A percentile compares a stretch with the other conserved stretches of the same genome.
Evolutionary conservation across 2,113 vertebrate genomes (phyloP).

Genomic region (Cariama cristata): DNA sequence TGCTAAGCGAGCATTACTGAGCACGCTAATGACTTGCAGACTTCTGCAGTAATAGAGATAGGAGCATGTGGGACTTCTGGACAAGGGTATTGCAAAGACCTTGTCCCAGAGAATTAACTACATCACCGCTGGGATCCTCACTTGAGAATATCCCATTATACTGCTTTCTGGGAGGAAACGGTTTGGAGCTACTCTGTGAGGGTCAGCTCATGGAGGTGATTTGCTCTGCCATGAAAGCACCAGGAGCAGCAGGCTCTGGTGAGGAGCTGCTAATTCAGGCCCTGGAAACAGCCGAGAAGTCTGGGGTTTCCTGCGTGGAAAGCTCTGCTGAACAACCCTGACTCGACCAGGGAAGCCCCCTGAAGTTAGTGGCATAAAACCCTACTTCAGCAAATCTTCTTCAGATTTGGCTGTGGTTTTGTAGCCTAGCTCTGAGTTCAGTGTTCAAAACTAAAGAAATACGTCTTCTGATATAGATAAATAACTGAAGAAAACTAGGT

Average conservation of each 20-base stretch:
- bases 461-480: background rate
- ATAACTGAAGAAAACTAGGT: background rate
- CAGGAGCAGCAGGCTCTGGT: background rate
- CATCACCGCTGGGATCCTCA: rapidly evolving
- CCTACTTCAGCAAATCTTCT: background rate
- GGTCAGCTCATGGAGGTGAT: rapidly evolving
- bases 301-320: background rate
- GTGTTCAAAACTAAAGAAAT: background rate
- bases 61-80: background rate
- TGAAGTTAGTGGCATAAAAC: background rate
- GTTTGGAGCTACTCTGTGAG: background rate
- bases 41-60: background rate
- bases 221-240: background rate
- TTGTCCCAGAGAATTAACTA: background rate
- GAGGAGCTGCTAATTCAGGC: background rate
- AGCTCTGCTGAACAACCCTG: background rate
- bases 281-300: background rate
- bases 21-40: constrained; percentile 6
- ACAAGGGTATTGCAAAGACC: background rate
- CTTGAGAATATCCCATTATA: background rate
- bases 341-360: background rate
- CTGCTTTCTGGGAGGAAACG: background rate
- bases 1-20: background rate
- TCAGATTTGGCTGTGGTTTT: background rate
- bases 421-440: background rate